A percentile compares a stretch with the other conserved stretches of the same genome.
Conservation (phyloP, 2,113 vertebrate species). For the Pachycephala philippinensis region DNA sequence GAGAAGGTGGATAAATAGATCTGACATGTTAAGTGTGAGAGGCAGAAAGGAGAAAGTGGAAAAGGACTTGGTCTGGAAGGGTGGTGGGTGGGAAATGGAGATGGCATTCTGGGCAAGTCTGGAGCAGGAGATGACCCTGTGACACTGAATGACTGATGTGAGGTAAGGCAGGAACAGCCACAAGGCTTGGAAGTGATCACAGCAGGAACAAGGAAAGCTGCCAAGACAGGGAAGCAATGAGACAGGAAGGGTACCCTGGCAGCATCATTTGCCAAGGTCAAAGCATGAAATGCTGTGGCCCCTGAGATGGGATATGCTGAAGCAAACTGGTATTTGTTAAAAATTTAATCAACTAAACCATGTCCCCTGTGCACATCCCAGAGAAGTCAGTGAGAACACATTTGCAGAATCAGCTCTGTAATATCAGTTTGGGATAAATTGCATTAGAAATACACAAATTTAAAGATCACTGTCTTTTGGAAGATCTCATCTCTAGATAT, state of each 20-base stretch:
- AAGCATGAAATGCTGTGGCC: neutral
- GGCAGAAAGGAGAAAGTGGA: neutral
- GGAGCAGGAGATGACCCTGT: neutral
- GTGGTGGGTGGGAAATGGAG: neutral
- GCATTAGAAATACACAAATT: neutral
- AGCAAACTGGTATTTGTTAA: neutral
- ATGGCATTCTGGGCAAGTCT: fast-evolving
- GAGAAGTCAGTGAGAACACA: neutral
- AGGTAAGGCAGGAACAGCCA: neutral
- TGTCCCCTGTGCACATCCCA: neutral
- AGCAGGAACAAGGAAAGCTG: neutral
- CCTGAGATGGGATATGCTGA: neutral
- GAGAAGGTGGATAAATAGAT: neutral
- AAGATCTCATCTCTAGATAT: neutral
- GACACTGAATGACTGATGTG: neutral
- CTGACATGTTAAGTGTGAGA: neutral
- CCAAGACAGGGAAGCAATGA: neutral
- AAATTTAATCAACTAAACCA: neutral
- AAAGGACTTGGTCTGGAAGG: neutral
- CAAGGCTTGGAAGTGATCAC: neutral
- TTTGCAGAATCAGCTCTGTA: neutral
- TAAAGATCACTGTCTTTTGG: neutral
- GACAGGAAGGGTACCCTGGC: neutral
- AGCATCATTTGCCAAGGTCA: neutral
- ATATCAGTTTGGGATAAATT: neutral